These are phyloP conservation scores for Pelobates fuscus DNA, from an alignment of 2,113 vertebrate genomes.

Conservation along the genomic window DNA sequence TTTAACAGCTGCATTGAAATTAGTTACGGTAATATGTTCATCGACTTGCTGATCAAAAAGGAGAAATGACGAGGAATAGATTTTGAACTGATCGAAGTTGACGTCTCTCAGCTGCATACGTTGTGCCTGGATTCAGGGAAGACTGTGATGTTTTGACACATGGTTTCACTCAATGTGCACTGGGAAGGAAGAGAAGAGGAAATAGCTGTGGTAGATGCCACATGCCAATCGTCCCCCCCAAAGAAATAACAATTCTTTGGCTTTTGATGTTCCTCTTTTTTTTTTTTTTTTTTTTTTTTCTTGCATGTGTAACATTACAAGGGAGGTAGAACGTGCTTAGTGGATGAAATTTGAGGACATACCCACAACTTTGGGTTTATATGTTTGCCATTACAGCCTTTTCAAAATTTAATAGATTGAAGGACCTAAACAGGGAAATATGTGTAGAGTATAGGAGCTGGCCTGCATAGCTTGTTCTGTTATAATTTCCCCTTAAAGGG, in stretches of 20 bases:
- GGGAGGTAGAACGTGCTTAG: background rate
- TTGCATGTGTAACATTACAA: background rate
- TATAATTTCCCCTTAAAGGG: no score
- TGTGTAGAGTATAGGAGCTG: no score
- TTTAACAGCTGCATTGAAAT: no score
- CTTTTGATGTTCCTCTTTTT: background rate
- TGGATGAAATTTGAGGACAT: background rate
- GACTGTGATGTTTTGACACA: slow-evolving; percentile 43
- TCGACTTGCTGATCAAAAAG: no score
- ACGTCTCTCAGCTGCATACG: background rate
- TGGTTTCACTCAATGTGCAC: slow-evolving; percentile 38
- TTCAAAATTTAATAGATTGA: no score
- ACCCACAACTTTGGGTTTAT: no score
- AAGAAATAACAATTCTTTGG: background rate
- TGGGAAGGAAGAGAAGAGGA: slow-evolving; percentile 16
- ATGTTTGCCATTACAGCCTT: no score
- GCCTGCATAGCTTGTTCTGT: no score
- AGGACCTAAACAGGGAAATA: no score
- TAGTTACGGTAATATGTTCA: no score
- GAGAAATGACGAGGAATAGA: no score
- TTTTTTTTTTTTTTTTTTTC: background rate
- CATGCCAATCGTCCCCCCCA: background rate
- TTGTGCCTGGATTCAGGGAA: slow-evolving; percentile 13
- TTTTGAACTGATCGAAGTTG: no score
- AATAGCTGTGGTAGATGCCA: slow-evolving; percentile 44